phyloP scores from a whole-genome alignment of 2,113 vertebrate species.

The Tenebrosternarchus preto region DNA sequence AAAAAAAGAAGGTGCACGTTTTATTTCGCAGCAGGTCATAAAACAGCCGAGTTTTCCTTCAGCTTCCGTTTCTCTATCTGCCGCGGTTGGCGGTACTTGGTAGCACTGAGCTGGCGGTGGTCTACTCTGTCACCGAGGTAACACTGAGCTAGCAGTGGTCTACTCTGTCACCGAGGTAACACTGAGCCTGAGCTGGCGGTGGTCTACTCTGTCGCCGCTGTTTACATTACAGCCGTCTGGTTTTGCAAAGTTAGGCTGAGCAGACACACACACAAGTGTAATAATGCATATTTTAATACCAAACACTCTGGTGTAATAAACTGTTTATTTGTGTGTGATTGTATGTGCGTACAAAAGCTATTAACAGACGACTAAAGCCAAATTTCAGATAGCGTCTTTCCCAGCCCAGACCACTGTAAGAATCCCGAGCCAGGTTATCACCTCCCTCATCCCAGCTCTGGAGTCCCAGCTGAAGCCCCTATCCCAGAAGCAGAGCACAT shows the following conservation, averaged over 20 bases:
- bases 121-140: neutral
- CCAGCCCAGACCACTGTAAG: neutral
- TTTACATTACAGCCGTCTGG: neutral
- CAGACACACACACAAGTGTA: too few species aligned
- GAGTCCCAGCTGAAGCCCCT: neutral
- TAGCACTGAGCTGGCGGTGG: neutral
- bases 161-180: too few species aligned
- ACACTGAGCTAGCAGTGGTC: neutral
- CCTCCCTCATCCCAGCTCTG: neutral
- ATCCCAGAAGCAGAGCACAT: conserved; percentile 36
- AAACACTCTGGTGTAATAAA: too few species aligned
- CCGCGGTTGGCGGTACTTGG: neutral
- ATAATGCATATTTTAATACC: too few species aligned
- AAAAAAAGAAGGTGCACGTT: too few species aligned
- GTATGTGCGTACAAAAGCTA: too few species aligned
- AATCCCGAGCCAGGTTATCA: neutral
- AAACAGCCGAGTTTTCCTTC: neutral
- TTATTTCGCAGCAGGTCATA: too few species aligned
- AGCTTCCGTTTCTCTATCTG: neutral
- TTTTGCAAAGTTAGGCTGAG: too few species aligned
- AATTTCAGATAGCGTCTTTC: neutral
- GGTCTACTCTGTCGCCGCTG: neutral
- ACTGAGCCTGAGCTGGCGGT: neutral
- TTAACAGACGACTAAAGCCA: too few species aligned
- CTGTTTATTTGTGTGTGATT: too few species aligned